Conservation (phyloP, 2,888 invertebrate genomes). For the Scaptomyza cyrtandrae region DNA sequence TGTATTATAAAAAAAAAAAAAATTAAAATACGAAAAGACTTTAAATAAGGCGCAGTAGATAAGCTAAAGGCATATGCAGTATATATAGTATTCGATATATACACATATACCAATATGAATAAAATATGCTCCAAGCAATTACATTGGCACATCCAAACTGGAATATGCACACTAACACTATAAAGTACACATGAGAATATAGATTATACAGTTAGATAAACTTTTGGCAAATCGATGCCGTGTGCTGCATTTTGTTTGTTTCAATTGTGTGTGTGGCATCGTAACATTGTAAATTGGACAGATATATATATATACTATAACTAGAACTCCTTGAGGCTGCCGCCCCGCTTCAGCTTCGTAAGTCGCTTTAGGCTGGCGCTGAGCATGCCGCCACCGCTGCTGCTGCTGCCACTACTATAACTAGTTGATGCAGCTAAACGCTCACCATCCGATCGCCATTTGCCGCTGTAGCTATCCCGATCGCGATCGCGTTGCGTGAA, state of each 20-base stretch:
- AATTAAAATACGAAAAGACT: slow-evolving; percentile 11
- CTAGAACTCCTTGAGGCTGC: slow-evolving; percentile 80
- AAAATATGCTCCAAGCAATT: slow-evolving; percentile 10
- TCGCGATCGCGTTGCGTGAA: slow-evolving; percentile 65
- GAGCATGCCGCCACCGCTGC: slow-evolving; percentile 39
- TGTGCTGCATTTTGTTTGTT: neutral
- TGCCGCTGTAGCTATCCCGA: slow-evolving; percentile 26
- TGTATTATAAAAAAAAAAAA: slow-evolving; percentile 17
- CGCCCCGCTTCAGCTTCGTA: slow-evolving; percentile 78
- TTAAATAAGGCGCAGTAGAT: slow-evolving; percentile 46
- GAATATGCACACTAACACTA: slow-evolving; percentile 22
- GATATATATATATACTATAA: neutral
- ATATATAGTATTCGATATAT: slow-evolving; percentile 33
- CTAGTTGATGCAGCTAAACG: neutral
- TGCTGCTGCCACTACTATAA: slow-evolving; percentile 15
- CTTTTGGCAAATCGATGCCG: slow-evolving; percentile 32
- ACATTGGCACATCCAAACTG: slow-evolving; percentile 9
- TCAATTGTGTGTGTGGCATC: slow-evolving; percentile 10
- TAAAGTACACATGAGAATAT: slow-evolving; percentile 34
- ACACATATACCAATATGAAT: slow-evolving; percentile 16
- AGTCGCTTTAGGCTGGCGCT: slow-evolving; percentile 70
- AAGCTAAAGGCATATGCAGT: slow-evolving; percentile 19
- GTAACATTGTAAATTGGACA: slow-evolving; percentile 12
- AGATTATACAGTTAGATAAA: slow-evolving; percentile 12
- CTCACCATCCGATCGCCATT: slow-evolving; percentile 20